phyloP scores from a whole-genome alignment of 2,888 invertebrate species.

The Limenitis arthemis region DNA sequence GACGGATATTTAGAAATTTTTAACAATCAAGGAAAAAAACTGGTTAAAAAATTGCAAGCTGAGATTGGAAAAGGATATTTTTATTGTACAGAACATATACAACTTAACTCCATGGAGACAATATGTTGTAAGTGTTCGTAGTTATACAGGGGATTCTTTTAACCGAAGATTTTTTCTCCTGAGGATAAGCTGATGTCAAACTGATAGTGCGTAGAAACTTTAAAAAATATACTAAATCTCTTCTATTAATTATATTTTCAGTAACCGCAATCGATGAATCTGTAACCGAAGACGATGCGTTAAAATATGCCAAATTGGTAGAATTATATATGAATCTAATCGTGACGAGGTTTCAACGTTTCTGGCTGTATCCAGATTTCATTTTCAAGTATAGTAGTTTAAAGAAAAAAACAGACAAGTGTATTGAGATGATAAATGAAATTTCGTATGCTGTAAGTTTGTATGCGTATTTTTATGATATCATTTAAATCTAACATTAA shows the following conservation, averaged over 20 bases:
- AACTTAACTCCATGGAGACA: slow-evolving; percentile 31
- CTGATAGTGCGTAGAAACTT: too few species aligned
- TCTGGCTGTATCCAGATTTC: slow-evolving; percentile 32
- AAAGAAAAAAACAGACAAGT: slow-evolving; percentile 30
- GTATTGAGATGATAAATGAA: slow-evolving; percentile 27
- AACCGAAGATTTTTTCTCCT: too few species aligned
- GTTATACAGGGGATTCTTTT: too few species aligned
- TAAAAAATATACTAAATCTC: too few species aligned
- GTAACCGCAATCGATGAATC: slow-evolving; percentile 34
- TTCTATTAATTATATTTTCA: slow-evolving; percentile 8
- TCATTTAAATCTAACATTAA: too few species aligned
- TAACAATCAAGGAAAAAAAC: slow-evolving; percentile 30
- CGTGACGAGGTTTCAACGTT: slow-evolving; percentile 27
- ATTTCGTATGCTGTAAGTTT: slow-evolving; percentile 31
- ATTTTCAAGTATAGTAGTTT: slow-evolving; percentile 29
- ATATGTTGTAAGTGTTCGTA: slow-evolving; percentile 39
- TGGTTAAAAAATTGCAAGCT: slow-evolving; percentile 25
- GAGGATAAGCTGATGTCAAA: too few species aligned
- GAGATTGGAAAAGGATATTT: slow-evolving; percentile 31
- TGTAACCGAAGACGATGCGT: slow-evolving; percentile 26
- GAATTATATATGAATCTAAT: slow-evolving; percentile 27
- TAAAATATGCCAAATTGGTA: slow-evolving; percentile 30
- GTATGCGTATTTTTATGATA: neutral
- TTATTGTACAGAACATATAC: slow-evolving; percentile 30
- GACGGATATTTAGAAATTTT: slow-evolving; percentile 32